Evolutionary conservation across 2,113 vertebrate genomes (phyloP).

Genomic region (Dromas ardeola): DNA sequence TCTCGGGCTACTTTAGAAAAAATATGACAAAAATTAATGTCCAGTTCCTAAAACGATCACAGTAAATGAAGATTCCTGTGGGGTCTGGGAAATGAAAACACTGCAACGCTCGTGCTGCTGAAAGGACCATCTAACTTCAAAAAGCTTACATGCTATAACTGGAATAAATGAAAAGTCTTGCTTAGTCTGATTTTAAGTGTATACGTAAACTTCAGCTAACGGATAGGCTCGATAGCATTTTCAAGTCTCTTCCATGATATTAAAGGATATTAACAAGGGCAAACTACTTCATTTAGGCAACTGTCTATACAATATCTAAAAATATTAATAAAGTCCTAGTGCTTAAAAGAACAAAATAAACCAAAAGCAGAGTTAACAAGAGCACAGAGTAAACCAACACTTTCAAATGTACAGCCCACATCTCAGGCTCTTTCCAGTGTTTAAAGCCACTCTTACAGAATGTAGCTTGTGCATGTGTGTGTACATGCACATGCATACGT

Average conservation of each 20-base stretch:
- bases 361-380: not conserved
- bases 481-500: rapidly evolving
- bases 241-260: not conserved
- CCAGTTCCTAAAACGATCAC: not conserved
- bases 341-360: not conserved
- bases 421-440: not conserved
- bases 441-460: not conserved
- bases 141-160: not conserved
- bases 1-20: not conserved
- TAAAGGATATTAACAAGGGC: not conserved
- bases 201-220: not conserved
- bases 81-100: not conserved
- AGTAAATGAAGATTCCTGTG: rapidly evolving
- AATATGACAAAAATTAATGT: not conserved
- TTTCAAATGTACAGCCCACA: not conserved
- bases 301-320: not conserved
- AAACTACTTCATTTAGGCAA: not conserved
- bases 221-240: not conserved
- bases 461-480: rapidly evolving
- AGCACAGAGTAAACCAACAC: not conserved
- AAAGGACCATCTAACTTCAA: not conserved
- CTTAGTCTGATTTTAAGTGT: not conserved
- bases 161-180: not conserved
- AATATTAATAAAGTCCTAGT: not conserved
- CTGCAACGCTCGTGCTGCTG: not conserved